Percentiles rank a stretch among this genome's conserved stretches.
Evolutionary conservation across 2,113 vertebrate species (phyloP).

Genomic region (Theropithecus gelada): DNA sequence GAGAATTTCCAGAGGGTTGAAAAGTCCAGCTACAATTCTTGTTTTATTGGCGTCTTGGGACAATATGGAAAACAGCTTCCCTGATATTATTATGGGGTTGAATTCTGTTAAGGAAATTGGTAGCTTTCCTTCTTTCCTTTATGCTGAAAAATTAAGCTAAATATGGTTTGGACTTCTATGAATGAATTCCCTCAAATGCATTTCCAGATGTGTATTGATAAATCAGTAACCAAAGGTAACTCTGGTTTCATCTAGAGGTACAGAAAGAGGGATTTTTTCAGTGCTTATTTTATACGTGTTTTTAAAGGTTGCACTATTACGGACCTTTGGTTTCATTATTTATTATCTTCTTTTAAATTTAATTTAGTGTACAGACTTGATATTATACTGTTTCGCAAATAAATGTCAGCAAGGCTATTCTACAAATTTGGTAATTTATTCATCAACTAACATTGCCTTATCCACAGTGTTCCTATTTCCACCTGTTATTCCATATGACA

Average conservation of each 20-base stretch:
- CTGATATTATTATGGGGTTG: neutral
- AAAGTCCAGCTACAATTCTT: neutral
- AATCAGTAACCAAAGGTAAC: neutral
- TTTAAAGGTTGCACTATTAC: neutral
- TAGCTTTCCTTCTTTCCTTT: neutral
- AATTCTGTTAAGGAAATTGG: neutral
- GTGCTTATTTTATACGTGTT: neutral
- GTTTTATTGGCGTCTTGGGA: neutral
- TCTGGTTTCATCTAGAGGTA: neutral
- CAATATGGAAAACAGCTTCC: neutral
- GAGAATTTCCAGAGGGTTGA: neutral
- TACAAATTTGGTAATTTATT: neutral
- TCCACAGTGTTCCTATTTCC: neutral
- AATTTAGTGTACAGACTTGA: neutral
- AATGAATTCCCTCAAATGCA: neutral
- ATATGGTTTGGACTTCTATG: neutral
- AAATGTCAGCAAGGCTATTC: neutral
- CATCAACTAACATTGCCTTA: neutral
- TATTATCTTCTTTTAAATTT: neutral
- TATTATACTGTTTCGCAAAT: neutral
- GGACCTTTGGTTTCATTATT: neutral
- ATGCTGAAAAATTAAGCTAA: neutral
- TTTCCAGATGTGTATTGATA: neutral
- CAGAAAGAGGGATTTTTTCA: neutral
- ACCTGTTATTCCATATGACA: neutral